phyloP scores from a whole-genome alignment of 2,888 invertebrate genomes.

The Cantharis nigra region DNA sequence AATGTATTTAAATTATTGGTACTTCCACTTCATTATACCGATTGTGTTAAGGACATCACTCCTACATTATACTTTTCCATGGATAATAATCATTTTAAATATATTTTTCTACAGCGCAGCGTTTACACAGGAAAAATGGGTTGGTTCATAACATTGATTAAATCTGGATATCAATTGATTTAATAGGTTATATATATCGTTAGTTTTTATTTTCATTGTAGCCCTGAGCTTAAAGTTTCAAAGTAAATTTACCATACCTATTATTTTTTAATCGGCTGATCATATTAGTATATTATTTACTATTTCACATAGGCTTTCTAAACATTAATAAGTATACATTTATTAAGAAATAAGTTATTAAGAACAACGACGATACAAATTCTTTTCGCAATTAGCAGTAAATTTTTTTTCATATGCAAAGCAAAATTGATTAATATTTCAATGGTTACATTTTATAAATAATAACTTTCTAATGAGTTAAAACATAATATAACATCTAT shows the following conservation, averaged over 20 bases:
- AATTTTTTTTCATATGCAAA: neutral
- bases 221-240: neutral
- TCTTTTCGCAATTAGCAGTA: neutral
- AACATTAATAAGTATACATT: neutral
- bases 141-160: neutral
- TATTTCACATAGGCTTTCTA: neutral
- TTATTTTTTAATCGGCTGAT: neutral
- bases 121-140: neutral
- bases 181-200: neutral
- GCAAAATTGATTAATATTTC: neutral
- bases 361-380: neutral
- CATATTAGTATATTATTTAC: neutral
- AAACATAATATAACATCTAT: neutral
- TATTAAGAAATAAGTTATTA: neutral
- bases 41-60: neutral
- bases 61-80: neutral
- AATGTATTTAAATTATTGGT: neutral
- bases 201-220: constrained; percentile 2
- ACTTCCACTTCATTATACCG: neutral
- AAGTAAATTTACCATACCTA: neutral
- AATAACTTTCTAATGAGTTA: neutral
- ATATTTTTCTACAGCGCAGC: neutral
- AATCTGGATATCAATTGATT: neutral
- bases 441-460: neutral
- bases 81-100: neutral